These are phyloP conservation scores for Chaetorhynchus papuensis DNA, from an alignment of 2,113 vertebrate genomes.

Conservation along the genomic window DNA sequence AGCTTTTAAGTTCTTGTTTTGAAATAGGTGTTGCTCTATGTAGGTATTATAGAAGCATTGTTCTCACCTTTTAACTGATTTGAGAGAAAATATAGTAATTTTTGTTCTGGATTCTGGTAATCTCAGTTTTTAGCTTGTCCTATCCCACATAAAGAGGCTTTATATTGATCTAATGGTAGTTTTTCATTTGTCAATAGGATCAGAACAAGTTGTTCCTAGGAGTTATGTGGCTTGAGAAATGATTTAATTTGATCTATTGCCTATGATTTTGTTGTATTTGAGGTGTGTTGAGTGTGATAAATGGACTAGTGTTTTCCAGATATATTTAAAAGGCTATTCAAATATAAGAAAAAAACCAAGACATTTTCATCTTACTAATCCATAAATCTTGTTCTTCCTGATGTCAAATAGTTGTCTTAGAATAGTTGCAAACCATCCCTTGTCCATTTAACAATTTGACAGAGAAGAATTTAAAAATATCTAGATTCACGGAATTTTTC, in stretches of 20 bases:
- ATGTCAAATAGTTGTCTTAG: neutral
- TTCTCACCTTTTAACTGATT: neutral
- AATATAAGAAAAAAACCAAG: neutral
- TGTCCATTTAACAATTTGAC: neutral
- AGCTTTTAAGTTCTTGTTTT: neutral
- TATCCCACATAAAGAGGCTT: neutral
- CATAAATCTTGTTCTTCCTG: neutral
- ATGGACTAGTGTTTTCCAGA: neutral
- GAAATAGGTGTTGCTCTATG: neutral
- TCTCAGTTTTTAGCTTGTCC: neutral
- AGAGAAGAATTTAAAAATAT: neutral
- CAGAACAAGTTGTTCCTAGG: neutral
- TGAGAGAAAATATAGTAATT: neutral
- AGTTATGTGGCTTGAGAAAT: neutral
- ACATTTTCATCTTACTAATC: neutral
- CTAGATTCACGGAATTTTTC: neutral
- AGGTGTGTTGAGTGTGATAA: neutral
- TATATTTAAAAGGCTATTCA: neutral
- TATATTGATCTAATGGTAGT: neutral
- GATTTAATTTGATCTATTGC: neutral
- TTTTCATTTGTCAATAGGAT: neutral
- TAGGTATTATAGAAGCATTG: neutral
- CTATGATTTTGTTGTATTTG: neutral
- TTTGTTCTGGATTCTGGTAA: neutral
- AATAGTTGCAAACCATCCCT: neutral